Base-by-base conservation (phyloP, 2,797 vertebrate species). In the Danionella dracula region DNA sequence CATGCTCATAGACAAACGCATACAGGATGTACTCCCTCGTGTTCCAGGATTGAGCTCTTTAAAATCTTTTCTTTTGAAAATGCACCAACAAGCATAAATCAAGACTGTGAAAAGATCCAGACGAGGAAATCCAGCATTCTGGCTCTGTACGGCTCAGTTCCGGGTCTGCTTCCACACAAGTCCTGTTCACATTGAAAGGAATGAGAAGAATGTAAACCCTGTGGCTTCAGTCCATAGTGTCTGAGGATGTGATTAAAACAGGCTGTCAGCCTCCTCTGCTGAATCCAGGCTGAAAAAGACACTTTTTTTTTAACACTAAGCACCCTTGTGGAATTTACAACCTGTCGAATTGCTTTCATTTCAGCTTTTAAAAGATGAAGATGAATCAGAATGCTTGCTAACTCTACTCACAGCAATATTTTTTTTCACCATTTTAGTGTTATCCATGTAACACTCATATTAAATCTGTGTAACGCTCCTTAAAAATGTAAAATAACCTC, bases 1-100 rank as follows among this genome's bases (percentile, higher is more conserved):
- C 74, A 60, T 75, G 81, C 75, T 73, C 74, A 79, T 79, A 83
- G 79, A 87, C 79, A 74, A 73, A 71, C 71, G 58, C 73, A 65
- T 71, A 76, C 76, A 76, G 73, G 73, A 76, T 48, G 61, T 19
- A 19, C 60, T 69, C n/a, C 50, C 37, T 23, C 66, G 32, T 72
- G 40, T 67, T 48, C 71, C 34, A 4, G 15, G 53, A 44, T 63
- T 68, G 20, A 64, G 48, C 40, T 76, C 58, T 55, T 62, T 72
- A 45, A 68, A 12, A 41, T 32, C 10, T 65, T 55, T 51, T 56
- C 56, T 62, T 59, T 67, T 71, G 63, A 70, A 68, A 75, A 49
- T 68, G 38, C 78, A 79, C 65, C 73, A 77, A 68, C 61, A 74
- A 73, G 73, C 66, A 72, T 68, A 76, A 66, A 57, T 37, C 21